Percentiles rank a stretch among this genome's conserved stretches.
These are phyloP conservation scores for Teleiodes luculella DNA, from an alignment of 2,888 invertebrate genomes.

Conservation along the genomic window DNA sequence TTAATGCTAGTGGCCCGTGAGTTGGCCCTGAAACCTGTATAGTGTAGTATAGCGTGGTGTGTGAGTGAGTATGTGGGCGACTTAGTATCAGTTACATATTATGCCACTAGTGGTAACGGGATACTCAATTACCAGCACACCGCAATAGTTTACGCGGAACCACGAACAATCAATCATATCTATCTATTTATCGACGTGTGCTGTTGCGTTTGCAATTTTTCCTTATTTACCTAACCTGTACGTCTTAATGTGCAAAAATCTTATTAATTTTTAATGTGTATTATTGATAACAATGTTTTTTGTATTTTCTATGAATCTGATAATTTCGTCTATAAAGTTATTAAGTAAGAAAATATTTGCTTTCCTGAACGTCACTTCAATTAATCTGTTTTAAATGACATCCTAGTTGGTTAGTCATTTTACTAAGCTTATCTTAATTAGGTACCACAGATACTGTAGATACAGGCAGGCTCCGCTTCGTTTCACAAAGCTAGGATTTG, in stretches of 20 bases:
- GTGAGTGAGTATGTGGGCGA: background rate
- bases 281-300: too few relatives aligned
- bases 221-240: background rate
- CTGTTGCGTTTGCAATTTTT: background rate
- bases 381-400: too few relatives aligned
- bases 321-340: too few relatives aligned
- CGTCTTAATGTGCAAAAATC: too few relatives aligned
- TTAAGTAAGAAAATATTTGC: too few relatives aligned
- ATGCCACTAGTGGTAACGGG: conserved; percentile 6
- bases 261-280: too few relatives aligned
- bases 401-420: too few relatives aligned
- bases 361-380: background rate
- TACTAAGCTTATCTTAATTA: too few relatives aligned
- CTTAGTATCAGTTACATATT: conserved; percentile 17
- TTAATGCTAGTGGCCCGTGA: conserved; percentile 21
- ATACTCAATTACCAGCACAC: conserved; percentile 2
- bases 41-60: conserved; percentile 20
- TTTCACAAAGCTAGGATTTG: too few relatives aligned
- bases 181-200: background rate
- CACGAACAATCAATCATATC: background rate
- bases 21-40: conserved; percentile 39
- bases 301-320: too few relatives aligned
- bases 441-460: background rate
- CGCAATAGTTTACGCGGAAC: background rate
- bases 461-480: too few relatives aligned